Conservation (phyloP, 2,888 invertebrate species). For the Tricholauxania praeusta region DNA sequence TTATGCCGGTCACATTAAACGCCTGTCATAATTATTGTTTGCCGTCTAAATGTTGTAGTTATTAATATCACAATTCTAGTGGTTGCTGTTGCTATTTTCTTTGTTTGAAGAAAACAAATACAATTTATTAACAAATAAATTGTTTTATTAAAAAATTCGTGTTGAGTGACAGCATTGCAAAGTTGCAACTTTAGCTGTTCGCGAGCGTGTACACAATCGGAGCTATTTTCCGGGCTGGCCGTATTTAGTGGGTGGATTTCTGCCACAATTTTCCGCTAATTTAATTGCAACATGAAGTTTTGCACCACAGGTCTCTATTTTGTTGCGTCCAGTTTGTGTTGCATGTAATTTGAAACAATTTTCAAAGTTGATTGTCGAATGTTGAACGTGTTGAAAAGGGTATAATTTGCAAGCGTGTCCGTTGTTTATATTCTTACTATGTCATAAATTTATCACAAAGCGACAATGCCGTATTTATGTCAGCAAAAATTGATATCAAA, state of each 20-base stretch:
- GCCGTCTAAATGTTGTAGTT: background rate
- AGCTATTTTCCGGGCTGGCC: background rate
- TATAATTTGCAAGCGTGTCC: background rate
- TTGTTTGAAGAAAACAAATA: background rate
- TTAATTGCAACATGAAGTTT: conserved; percentile 11
- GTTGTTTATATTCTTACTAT: background rate
- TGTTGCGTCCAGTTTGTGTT: background rate
- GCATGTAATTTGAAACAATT: background rate
- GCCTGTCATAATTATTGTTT: conserved; percentile 29
- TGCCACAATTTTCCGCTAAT: conserved; percentile 16
- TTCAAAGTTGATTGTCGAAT: background rate
- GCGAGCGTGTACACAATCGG: background rate
- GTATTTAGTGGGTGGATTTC: conserved; percentile 25
- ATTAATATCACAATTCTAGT: no score
- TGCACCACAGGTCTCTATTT: conserved; percentile 15
- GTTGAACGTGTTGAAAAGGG: background rate
- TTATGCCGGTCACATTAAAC: conserved; percentile 5
- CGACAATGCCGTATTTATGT: conserved; percentile 14
- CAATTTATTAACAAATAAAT: conserved; percentile 5
- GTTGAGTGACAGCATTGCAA: background rate
- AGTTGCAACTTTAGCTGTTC: background rate
- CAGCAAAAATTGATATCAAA: background rate
- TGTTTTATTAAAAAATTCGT: background rate
- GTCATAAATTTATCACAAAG: conserved; percentile 18
- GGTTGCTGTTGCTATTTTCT: background rate